A percentile compares a stretch with the other conserved stretches of the same genome.
phyloP scores from a whole-genome alignment of 2,888 invertebrate genomes.

The Rhingia campestris region DNA sequence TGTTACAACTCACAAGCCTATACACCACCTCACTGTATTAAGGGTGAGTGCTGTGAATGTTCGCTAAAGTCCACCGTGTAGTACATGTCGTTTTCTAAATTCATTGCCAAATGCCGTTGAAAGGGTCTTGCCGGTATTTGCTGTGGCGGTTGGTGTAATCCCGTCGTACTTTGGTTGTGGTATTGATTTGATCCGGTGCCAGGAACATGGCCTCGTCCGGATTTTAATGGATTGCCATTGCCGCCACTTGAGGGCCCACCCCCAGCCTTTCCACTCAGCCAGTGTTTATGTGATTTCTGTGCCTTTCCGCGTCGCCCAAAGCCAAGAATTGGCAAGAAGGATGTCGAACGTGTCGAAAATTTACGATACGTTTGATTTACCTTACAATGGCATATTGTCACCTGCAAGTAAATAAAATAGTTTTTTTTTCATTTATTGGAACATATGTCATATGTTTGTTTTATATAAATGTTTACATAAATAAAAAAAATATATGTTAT shows the following conservation, averaged over 20 bases:
- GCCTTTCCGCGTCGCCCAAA: conserved; percentile 81
- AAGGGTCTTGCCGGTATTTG: conserved; percentile 82
- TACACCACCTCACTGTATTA: conserved; percentile 85
- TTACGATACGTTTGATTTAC: conserved; percentile 90
- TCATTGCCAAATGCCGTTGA: conserved; percentile 84
- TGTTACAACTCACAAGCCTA: conserved; percentile 36
- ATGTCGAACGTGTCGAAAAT: conserved; percentile 85
- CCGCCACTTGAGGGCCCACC: conserved; percentile 74
- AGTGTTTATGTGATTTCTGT: conserved; percentile 83
- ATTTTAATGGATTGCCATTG: conserved; percentile 73
- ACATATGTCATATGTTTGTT: too few species aligned
- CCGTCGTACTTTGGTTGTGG: conserved; percentile 73
- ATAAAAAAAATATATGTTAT: too few species aligned
- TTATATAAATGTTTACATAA: too few species aligned
- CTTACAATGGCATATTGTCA: conserved; percentile 90
- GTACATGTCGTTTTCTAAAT: conserved; percentile 89
- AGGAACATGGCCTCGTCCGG: conserved; percentile 66
- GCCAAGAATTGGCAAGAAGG: conserved; percentile 83
- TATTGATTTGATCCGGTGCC: conserved; percentile 76
- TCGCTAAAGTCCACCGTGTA: conserved; percentile 91
- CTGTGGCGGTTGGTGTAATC: conserved; percentile 77
- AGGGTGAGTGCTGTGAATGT: conserved; percentile 88
- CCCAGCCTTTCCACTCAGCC: conserved; percentile 85
- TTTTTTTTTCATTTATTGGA: not conserved
- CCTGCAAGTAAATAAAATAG: conserved; percentile 83